Evolutionary conservation across 2,113 vertebrate species (phyloP), one percentile per base, ranked within the genome.

Genomic region (Elephas maximus): DNA sequence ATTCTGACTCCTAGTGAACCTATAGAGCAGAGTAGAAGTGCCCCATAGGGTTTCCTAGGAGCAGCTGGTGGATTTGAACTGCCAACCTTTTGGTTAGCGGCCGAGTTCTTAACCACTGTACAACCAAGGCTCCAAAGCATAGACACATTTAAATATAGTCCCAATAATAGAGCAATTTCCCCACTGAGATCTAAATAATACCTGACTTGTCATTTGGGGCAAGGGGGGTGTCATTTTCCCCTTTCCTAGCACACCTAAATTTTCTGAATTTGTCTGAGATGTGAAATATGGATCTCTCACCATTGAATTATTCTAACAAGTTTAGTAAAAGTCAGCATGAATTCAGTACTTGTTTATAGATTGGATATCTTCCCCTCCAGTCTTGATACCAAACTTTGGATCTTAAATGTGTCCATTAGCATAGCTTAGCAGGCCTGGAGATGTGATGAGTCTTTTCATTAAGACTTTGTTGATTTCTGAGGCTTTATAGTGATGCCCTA

Each of bases 261-360:
- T 60, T 24, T 6, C 48, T 12, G n/a, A 74, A 41, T 9, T 53
- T 28, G 8, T 48, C 62, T 37, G 5, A 96, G 81, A 88, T 60
- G 30, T 28, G 24, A 71, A 84, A 62, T 80, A 73, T 37, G 20
- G 14, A 33, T 94, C 11, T 88, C 30, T 67, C 83, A 28, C 53
- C 17, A 76, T 3, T 67, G 87, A 89, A 24, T 73, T 18, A 48
- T 79, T 53, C 21, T 78, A 73, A 69, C 41, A 74, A 62, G 3
- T 17, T 87, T 86, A 82, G 5, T 7, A 51, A 93, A 97, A 82
- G 37, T 33, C 33, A 93, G 60, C 6, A 11, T 10, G 30, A 82
- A 82, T 74, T 79, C 23, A 77, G 33, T 37, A n/a, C 37, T 18
- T 91, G 57, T 67, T 95, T 78, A 15, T 78, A 94, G 57, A 69